Base-by-base conservation (phyloP, 2,888 invertebrate genomes). In the Ennomos erosarius region DNA sequence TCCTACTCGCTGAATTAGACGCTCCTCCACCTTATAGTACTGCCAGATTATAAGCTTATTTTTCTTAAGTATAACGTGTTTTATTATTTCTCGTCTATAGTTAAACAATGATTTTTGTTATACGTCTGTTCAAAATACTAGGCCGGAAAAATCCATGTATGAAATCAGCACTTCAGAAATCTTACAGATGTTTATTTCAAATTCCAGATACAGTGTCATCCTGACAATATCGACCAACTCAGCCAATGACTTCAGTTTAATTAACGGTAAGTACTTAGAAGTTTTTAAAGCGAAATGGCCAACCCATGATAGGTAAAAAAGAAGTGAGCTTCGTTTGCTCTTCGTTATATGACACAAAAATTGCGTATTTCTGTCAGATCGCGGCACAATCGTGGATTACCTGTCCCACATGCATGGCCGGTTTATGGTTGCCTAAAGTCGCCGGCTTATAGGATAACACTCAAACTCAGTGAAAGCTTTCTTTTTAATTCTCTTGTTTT, bases 221-320 rank as follows among this genome's bases (percentile, higher is more conserved):
- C 81, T 90, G 79, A 90, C 90, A 57, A 88, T 90, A 81, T 84
- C 89, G 9, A 88, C 90, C 49, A 87, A 83, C 76, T 81, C 88
- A 11, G 81, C 87, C 10, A 89, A 88, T 80, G 89, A 88, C 55
- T 88, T 88, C 74, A 75, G 86, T 65, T 82, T 90, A 74, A 88
- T 87, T 77, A 90, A 88, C 84, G 90, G 91, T 90, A 61, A 86
- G 90, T 79, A 50, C 54, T 26, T 26, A 6, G 26, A 26, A 26
- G 26, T 26, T 26, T 26, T 6, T 6, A 6, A 26, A 26, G 1
- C 3, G 0, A 26, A 26, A 26, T 26, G 6, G 26, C 26, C 1
- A 6, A 26, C 3, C 6, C 6, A 26, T 26, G 6, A 4, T 26
- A 4, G 6, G 0, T 5, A 26, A 26, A 26, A 26, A 26, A 26